A percentile compares a stretch with the other conserved stretches of the same genome.
Conservation (phyloP, 2,888 invertebrate species). For the Agrotis puta region DNA sequence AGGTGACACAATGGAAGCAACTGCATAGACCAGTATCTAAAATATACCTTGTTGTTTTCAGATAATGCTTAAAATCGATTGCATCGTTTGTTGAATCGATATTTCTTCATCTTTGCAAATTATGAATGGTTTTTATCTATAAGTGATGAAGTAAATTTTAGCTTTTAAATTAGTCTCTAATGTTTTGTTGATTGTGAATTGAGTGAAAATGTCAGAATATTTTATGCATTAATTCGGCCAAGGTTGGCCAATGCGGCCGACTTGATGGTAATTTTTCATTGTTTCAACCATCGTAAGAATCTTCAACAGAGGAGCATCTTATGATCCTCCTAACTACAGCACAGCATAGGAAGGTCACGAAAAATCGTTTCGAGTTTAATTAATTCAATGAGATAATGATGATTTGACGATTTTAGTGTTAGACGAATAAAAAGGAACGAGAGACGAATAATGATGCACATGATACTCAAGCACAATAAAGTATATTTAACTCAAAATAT, state of each 20-base stretch:
- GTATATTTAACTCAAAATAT: too few relatives aligned
- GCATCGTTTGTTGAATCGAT: conserved; percentile 4
- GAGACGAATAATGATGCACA: neutral
- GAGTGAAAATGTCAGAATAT: neutral
- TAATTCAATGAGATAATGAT: too few relatives aligned
- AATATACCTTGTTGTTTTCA: conserved; percentile 11
- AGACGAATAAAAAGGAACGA: neutral
- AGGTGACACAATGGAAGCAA: conserved; percentile 36
- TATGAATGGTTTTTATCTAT: conserved; percentile 12
- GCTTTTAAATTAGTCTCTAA: conserved; percentile 1
- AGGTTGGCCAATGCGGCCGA: neutral
- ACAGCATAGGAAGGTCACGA: neutral
- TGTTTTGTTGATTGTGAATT: neutral
- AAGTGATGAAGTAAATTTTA: neutral
- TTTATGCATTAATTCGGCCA: neutral
- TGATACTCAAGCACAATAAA: too few relatives aligned
- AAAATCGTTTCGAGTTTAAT: too few relatives aligned
- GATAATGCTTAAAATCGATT: conserved; percentile 30
- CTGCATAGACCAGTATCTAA: neutral
- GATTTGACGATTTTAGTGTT: neutral
- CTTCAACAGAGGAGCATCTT: neutral
- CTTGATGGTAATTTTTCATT: neutral
- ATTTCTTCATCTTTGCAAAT: conserved; percentile 11
- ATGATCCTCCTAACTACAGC: neutral
- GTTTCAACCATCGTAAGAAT: neutral